These are phyloP conservation scores for Yponomeuta sedellus DNA, from an alignment of 2,888 invertebrate species.

Conservation along the genomic window DNA sequence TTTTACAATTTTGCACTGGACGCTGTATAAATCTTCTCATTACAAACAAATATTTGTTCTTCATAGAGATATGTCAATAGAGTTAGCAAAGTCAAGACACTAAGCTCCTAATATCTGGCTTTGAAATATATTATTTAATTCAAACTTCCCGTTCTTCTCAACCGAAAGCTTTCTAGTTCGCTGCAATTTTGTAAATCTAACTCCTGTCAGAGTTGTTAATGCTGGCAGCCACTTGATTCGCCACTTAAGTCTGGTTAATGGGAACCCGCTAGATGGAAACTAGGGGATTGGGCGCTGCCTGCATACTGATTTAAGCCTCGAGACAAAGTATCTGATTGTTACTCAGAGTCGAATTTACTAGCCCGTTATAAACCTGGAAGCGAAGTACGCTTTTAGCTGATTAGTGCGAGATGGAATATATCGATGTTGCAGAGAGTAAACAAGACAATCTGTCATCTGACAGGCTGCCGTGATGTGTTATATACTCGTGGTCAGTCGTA, in stretches of 20 bases:
- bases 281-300: neutral
- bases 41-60: no score
- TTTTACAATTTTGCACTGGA: no score
- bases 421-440: no score
- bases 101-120: no score
- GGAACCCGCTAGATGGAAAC: neutral
- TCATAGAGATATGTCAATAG: no score
- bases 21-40: no score
- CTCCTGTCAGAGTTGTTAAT: neutral
- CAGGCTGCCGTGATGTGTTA: no score
- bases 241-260: slow-evolving; percentile 9
- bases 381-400: neutral
- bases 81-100: no score
- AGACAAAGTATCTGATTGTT: slow-evolving; percentile 1
- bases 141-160: neutral
- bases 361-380: neutral
- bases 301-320: neutral
- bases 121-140: no score
- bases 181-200: slow-evolving; percentile 2
- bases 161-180: neutral
- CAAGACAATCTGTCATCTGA: no score
- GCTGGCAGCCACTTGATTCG: neutral
- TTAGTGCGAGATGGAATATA: neutral
- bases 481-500: no score
- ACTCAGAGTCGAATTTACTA: neutral